These are phyloP conservation scores for Neotoma lepida DNA, from an alignment of 2,113 vertebrate genomes.

Conservation along the genomic window DNA sequence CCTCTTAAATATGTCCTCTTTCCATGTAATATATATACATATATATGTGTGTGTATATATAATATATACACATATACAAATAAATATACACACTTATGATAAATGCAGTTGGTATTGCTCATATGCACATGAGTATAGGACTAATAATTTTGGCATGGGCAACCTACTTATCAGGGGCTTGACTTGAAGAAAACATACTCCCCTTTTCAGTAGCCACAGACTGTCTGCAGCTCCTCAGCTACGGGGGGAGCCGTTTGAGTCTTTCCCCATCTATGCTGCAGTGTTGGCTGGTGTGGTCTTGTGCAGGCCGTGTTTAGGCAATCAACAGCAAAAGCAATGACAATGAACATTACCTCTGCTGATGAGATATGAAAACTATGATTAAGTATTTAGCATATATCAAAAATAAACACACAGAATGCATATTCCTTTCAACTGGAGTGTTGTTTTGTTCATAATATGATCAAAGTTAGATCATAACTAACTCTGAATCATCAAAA, in stretches of 20 bases:
- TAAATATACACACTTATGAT: neutral
- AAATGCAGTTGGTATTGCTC: neutral
- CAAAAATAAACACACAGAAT: neutral
- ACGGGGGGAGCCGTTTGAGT: too few species aligned
- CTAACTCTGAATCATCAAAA: neutral
- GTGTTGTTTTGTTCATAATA: neutral
- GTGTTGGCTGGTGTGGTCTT: neutral
- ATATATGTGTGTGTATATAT: too few species aligned
- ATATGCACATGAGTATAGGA: neutral
- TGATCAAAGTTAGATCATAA: neutral
- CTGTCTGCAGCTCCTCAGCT: neutral
- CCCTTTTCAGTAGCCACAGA: neutral
- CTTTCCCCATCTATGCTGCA: neutral
- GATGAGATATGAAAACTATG: neutral
- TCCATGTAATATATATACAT: neutral
- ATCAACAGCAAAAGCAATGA: neutral
- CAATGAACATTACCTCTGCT: neutral
- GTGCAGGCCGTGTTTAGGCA: neutral
- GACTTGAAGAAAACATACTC: neutral
- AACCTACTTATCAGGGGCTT: too few species aligned
- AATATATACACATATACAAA: neutral
- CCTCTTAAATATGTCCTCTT: neutral
- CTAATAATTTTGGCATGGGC: neutral
- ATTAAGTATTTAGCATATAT: neutral
- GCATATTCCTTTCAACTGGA: neutral